Evolutionary conservation across 2,113 vertebrate genomes (phyloP).

Genomic region (Aldabrachelys gigantea): DNA sequence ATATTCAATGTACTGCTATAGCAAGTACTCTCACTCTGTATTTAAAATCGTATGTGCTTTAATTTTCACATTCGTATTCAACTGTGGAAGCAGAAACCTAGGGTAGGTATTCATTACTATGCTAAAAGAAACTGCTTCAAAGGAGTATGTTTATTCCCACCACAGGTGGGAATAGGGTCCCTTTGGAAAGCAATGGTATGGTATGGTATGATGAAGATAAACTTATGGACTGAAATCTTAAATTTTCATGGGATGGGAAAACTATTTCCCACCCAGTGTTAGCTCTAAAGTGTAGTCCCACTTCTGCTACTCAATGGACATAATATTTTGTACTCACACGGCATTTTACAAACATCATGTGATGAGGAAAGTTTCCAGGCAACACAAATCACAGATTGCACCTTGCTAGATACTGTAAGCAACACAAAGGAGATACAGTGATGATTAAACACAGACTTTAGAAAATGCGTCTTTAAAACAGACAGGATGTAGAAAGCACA

Average conservation of each 20-base stretch:
- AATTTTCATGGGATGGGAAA: too few relatives aligned
- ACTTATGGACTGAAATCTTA: too few relatives aligned
- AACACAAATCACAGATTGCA: not conserved
- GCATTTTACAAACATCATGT: not conserved
- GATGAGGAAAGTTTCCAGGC: not conserved
- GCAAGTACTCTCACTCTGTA: too few relatives aligned
- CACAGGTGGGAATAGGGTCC: too few relatives aligned
- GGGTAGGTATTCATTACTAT: accelerated
- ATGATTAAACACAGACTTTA: not conserved
- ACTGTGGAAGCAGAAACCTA: not conserved
- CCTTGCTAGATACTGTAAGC: accelerated
- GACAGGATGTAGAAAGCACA: not conserved
- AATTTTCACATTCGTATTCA: not conserved
- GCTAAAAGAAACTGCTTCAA: not conserved
- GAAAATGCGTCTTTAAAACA: not conserved
- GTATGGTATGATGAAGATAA: too few relatives aligned
- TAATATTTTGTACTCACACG: not conserved
- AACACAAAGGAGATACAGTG: not conserved
- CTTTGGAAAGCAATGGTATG: too few relatives aligned
- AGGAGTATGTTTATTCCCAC: not conserved
- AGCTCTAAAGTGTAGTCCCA: too few relatives aligned
- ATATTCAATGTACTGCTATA: too few relatives aligned
- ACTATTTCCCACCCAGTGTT: too few relatives aligned
- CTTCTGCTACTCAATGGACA: too few relatives aligned
- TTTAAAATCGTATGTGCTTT: too few relatives aligned